Conservation (phyloP, 2,888 invertebrate genomes). For the Drosophila ochracea region DNA sequence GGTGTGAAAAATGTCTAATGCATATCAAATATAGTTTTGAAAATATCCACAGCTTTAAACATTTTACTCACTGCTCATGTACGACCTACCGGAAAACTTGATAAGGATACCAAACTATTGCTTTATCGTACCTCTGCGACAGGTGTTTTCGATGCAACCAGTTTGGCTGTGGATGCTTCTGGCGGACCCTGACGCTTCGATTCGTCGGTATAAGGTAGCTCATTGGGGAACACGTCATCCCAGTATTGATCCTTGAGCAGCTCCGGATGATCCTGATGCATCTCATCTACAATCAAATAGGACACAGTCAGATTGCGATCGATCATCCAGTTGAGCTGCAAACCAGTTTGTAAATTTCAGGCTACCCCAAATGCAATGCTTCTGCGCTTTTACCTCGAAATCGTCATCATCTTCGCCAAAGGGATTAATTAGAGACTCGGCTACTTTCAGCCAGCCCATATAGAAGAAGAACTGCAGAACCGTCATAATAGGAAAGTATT, state of each 20-base stretch:
- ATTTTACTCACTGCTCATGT: not conserved
- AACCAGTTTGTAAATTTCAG: conserved; percentile 68
- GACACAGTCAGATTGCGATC: conserved; percentile 93
- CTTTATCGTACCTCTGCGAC: not conserved
- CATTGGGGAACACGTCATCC: conserved; percentile 93
- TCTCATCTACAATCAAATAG: conserved; percentile 96
- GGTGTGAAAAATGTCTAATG: not conserved
- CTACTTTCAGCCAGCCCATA: conserved; percentile 96
- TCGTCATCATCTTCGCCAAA: conserved; percentile 96
- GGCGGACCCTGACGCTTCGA: conserved; percentile 92
- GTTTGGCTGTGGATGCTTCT: conserved; percentile 92
- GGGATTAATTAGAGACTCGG: conserved; percentile 95
- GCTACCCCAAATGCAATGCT: not conserved
- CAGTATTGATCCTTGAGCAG: conserved; percentile 94
- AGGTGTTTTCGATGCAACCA: conserved; percentile 74
- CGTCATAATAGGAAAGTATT: conserved; percentile 95
- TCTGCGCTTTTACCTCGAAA: conserved; percentile 88
- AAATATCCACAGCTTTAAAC: not conserved
- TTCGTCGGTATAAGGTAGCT: conserved; percentile 92
- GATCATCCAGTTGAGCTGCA: conserved; percentile 94
- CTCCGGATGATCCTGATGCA: conserved; percentile 96
- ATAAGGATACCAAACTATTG: not conserved
- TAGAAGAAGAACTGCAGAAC: conserved; percentile 94
- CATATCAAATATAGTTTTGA: not conserved
- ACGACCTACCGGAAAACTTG: not conserved